A percentile compares a stretch with the other conserved stretches of the same genome.
These are phyloP conservation scores for Tipula unca DNA, from an alignment of 2,888 invertebrate species.

Conservation along the genomic window DNA sequence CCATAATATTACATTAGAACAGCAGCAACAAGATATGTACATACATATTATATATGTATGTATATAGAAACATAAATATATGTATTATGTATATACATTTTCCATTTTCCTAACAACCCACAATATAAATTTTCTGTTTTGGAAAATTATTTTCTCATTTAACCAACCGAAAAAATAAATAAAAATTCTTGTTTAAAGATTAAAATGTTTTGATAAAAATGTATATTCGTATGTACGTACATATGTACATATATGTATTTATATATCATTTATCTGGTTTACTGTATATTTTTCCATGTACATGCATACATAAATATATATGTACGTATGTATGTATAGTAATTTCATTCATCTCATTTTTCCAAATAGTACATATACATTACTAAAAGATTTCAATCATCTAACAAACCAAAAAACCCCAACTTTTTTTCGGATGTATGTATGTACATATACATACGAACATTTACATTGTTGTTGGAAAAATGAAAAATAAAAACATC, in stretches of 20 bases:
- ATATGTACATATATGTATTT: too few species aligned
- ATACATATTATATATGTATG: neutral
- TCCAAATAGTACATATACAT: neutral
- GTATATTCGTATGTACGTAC: too few species aligned
- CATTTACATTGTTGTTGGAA: neutral
- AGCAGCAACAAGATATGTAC: slow-evolving; percentile 2
- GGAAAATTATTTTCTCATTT: slow-evolving; percentile 14
- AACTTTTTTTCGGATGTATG: neutral
- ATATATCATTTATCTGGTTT: neutral
- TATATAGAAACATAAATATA: neutral
- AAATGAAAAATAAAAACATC: neutral
- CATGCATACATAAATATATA: neutral
- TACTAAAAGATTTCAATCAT: neutral
- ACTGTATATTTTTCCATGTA: neutral
- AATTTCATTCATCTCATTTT: too few species aligned
- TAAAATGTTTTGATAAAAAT: slow-evolving; percentile 8
- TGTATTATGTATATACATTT: neutral
- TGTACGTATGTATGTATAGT: neutral
- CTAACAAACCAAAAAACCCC: neutral
- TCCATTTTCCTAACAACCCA: neutral
- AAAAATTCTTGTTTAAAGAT: neutral
- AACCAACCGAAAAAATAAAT: neutral
- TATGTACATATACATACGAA: neutral
- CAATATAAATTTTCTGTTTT: neutral
- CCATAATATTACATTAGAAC: slow-evolving; percentile 8